Base-by-base conservation (phyloP, 2,113 vertebrate genomes). In the Piaya cayana region DNA sequence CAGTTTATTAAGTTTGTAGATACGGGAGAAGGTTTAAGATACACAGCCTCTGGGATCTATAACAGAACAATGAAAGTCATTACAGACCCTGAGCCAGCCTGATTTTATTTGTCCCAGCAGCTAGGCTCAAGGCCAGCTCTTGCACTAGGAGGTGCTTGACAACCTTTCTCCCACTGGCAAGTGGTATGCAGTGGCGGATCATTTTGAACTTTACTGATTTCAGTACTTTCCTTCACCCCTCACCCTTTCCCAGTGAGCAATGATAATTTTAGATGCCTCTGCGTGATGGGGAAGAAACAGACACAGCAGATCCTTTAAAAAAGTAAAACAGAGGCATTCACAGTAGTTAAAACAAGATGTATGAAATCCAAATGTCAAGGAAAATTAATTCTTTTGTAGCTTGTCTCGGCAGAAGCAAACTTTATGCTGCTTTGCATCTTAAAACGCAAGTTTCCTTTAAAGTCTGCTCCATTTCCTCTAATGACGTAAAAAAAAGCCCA, bases 311-410 rank as follows among this genome's bases (percentile, higher is more conserved):
- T 59, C 11, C 23, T 77, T 88, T 70, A 49, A 45, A 83, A 95
- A 88, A 88, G 55, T 60, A 47, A 82, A 96, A 42, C 56, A 89
- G 7, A 37, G 36, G 58, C 42, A 45, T 58, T 92, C 60, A 64
- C 49, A 67, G 59, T 42, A 87, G 74, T 80, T 87, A 80, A 88
- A 94, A 88, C 30, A 87, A 89, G 70, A 80, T 67, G 37, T 53
- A 85, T 49, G 62, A 93, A 91, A 90, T 67, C n/a, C 63, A 90
- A 96, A 96, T 94, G 86, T 87, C 88, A 93, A 94, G 84, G 79
- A 96, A 96, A 97, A 97, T 92, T n/a, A 82, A 97, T 94, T 96
- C 63, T 85, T 97, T 92, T 93, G 84, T 86, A 86, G 86, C 58
- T 67, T 92, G 60, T 85, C 65, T 95, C 47, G 0, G 84, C 69